These are phyloP conservation scores for Hippocampus abdominalis DNA, from an alignment of 2,113 vertebrate species.

Conservation along the genomic window DNA sequence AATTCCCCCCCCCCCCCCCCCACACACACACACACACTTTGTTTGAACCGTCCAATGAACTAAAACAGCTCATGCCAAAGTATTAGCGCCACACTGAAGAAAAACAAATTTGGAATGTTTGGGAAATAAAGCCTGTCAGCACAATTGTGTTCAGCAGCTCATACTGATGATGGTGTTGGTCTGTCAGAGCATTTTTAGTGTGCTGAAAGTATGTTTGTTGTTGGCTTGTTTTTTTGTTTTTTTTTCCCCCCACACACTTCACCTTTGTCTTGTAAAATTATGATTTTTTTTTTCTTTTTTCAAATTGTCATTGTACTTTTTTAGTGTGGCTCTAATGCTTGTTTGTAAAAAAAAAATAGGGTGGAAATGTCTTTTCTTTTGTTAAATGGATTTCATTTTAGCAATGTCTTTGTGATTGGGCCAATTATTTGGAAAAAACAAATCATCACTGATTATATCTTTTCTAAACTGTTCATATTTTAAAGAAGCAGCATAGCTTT, in stretches of 20 bases:
- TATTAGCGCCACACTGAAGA: conserved; percentile 1
- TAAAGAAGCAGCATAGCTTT: neutral
- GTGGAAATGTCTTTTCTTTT: neutral
- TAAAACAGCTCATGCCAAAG: neutral
- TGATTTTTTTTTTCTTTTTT: neutral
- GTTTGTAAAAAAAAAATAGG: neutral
- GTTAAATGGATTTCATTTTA: conserved; percentile 17
- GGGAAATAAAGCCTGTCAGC: neutral
- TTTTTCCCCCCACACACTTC: neutral
- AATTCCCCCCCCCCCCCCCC: too few relatives aligned
- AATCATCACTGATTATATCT: conserved; percentile 4
- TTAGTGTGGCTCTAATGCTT: neutral
- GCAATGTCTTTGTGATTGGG: conserved; percentile 30
- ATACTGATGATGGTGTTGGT: neutral
- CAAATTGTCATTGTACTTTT: neutral
- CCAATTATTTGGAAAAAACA: conserved; percentile 37
- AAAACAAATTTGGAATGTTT: neutral
- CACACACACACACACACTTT: too few relatives aligned
- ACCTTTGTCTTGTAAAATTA: neutral
- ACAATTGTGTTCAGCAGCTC: neutral
- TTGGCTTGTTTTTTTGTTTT: neutral
- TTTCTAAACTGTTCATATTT: neutral
- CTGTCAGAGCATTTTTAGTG: neutral
- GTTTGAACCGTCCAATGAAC: neutral
- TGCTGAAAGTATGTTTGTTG: too few relatives aligned